Conservation (phyloP, 1,140 invertebrate genomes). For the Drosophila nannoptera region DNA sequence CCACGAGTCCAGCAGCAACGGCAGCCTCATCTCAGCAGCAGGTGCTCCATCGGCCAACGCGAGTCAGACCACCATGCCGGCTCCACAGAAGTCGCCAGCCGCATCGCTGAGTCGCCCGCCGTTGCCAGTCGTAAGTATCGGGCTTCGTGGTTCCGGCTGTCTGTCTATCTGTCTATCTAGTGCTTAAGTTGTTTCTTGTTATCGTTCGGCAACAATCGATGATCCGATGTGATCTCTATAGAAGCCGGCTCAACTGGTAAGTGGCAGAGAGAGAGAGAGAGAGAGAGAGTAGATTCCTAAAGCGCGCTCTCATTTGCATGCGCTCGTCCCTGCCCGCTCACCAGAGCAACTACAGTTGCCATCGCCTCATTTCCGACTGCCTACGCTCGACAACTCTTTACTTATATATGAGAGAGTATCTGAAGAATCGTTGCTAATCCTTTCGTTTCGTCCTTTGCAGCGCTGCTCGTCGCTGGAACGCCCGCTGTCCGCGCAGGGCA, state of each 20-base stretch:
- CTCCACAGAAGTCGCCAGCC: constrained; percentile 75
- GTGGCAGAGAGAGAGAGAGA: constrained; percentile 40
- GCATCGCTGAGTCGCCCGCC: constrained; percentile 80
- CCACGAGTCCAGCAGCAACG: constrained; percentile 71
- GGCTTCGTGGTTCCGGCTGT: neutral
- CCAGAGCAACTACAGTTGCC: constrained; percentile 1
- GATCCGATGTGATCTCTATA: constrained; percentile 24
- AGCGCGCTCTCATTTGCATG: constrained; percentile 71
- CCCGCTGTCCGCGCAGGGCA: constrained; percentile 83
- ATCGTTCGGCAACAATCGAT: constrained; percentile 35
- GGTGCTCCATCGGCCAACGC: constrained; percentile 19
- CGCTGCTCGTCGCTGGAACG: constrained; percentile 90
- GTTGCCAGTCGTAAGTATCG: constrained; percentile 82
- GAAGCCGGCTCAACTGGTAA: constrained; percentile 78
- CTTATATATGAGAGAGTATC: neutral
- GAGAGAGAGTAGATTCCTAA: constrained; percentile 9
- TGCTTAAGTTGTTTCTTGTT: constrained; percentile 63
- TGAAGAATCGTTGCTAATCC: neutral
- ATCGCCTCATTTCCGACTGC: constrained; percentile 17
- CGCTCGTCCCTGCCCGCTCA: constrained; percentile 28
- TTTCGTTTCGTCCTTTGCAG: constrained; percentile 78
- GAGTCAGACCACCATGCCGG: constrained; percentile 65
- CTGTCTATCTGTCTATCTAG: constrained; percentile 11
- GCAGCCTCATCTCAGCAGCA: constrained; percentile 28
- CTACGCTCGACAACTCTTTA: neutral